Base-by-base conservation (phyloP, 2,113 vertebrate species). In the Psittacula cyanocephala region DNA sequence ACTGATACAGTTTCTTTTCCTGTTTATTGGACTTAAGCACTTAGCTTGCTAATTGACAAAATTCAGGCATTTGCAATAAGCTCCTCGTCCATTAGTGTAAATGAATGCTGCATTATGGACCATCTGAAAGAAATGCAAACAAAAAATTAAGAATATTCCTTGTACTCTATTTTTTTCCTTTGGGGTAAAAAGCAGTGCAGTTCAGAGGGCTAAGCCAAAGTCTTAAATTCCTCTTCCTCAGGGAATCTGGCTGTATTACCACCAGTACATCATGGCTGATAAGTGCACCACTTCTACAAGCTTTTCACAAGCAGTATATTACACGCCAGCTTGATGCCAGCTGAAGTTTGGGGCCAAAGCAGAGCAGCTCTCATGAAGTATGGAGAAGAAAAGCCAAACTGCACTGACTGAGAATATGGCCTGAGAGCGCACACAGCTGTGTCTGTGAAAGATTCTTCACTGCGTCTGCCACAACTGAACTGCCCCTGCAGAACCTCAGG, bases 11-110 rank as follows among this genome's bases (percentile, higher is more conserved):
- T 76, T 94, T 83, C 63, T 96, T 95, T 89, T 63, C 90, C 89
- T 96, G 80, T 90, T 97, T 96, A 96, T 92, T 88, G 29, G 92
- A 57, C 55, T 93, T 94, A 82, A 96, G 88, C 88, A 94, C 80
- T 96, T 87, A 59, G 82, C 70, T 82, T 63, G 70, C 70, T 94
- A 96, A 97, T 87, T 94, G 94, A 96, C 91, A 87, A 95, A 94
- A 96, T 91, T 93, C 91, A 95, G 60, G 74, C 94, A 90, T 93
- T 93, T 93, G 87, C 79, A 96, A 69, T 17, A 80, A 82, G 72
- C 81, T 93, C 44, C 92, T 62, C 39, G 68, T 84, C 47, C 93
- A 85, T 93, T 85, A 93, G 59, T 53, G 81, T 49, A 92, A 95
- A 93, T 70, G 72, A 96, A 90, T 86, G 87, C 59, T 95, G 70